Base-by-base conservation (phyloP, 1,140 invertebrate genomes). In the Calliphora vicina region DNA sequence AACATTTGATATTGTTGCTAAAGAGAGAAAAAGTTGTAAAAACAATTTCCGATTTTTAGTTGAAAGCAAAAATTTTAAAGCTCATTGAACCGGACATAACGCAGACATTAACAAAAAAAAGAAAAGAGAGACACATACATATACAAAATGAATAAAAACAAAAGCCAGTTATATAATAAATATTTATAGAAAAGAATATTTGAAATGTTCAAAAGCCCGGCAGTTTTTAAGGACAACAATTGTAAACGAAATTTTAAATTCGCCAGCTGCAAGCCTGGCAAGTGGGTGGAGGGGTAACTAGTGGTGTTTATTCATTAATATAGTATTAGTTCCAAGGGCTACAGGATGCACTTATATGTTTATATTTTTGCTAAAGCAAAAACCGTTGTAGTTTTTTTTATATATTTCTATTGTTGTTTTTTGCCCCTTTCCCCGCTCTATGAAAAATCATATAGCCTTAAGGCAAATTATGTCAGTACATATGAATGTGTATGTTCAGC, bases 31-130 rank as follows among this genome's bases (percentile, higher is more conserved):
- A 67, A 50, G 45, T 50, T 50, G 3, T 23, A 23, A 67, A 67
- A 67, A 67, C 61, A 67, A 67, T 67, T 67, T 67, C 57, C 61
- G 61, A 67, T 67, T 50, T 50, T 50, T 10, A n/a, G 45, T 50
- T 50, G 45, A 50, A 50, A 50, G 45, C 12, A 35, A 35, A 35
- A 13, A 50, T 17, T 50, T 67, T 67, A 67, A 67, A 67, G 61
- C 20, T 23, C 61, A 67, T 23, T 67, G 61, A 67, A 67, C n/a
- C 61, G 61, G 61, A 67, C 23, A 67, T 67, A 67, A 67, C 61
- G n/a, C 20, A 67, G 61, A 23, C 61, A 67, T 23, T 50, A 50
- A 50, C 45, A 50, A 6, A 43, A 43, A 43, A 6, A n/a, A 50
- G 12, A 12, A 3, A 50, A n/a, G 12, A 13, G 15, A 50, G 3